phyloP scores from a whole-genome alignment of 1,140 invertebrate genomes.

The Ooceraea biroi region DNA sequence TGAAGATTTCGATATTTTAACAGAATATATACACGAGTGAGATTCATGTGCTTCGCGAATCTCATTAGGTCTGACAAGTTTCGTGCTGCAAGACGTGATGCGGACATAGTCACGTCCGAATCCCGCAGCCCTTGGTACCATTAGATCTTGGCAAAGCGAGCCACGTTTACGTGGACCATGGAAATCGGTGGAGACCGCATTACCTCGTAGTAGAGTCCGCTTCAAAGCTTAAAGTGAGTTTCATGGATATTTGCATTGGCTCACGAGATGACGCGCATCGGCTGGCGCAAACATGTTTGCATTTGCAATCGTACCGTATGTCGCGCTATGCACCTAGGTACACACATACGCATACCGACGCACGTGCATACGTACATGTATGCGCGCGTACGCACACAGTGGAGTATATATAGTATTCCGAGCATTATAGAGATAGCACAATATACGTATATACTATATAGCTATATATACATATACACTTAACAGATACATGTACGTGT shows the following conservation, averaged over 20 bases:
- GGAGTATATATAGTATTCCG: constrained; percentile 50
- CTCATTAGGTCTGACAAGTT: constrained; percentile 1
- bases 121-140: background rate
- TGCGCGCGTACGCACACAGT: constrained; percentile 42
- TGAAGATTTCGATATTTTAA: background rate
- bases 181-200: constrained; percentile 46
- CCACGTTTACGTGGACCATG: constrained; percentile 8
- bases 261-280: constrained; percentile 67
- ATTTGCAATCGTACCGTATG: constrained; percentile 79
- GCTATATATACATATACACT: constrained; percentile 43
- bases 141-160: constrained; percentile 35
- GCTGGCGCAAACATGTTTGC: constrained; percentile 70
- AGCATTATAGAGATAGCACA: constrained; percentile 50
- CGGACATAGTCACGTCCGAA: background rate
- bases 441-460: constrained; percentile 22
- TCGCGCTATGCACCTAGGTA: constrained; percentile 53
- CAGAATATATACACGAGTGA: background rate
- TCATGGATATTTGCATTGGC: constrained; percentile 69
- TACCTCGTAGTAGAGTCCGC: constrained; percentile 22
- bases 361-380: constrained; percentile 59
- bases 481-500: constrained; percentile 22
- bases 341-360: constrained; percentile 54
- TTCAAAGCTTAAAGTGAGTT: constrained; percentile 54
- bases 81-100: background rate
- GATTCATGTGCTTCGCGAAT: background rate